Conservation (phyloP, 2,888 invertebrate genomes). For the Osmoderma eremita region DNA sequence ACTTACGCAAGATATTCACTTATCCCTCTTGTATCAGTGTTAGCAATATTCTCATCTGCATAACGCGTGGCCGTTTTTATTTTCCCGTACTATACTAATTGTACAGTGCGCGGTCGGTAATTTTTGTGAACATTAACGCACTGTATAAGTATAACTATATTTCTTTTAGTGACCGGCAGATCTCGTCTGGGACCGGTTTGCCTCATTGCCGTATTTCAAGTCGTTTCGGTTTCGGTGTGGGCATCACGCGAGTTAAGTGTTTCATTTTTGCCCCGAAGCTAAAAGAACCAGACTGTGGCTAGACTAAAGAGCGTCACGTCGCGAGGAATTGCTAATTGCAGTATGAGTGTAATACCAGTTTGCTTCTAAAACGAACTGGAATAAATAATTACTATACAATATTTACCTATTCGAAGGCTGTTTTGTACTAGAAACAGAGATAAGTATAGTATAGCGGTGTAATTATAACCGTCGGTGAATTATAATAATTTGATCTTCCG, state of each 20-base stretch:
- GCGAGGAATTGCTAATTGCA: conserved; percentile 47
- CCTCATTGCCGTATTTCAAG: conserved; percentile 24
- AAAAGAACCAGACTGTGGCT: conserved; percentile 48
- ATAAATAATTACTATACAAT: conserved; percentile 30
- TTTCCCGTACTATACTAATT: conserved; percentile 13
- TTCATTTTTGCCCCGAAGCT: conserved; percentile 30
- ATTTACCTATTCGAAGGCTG: conserved; percentile 1
- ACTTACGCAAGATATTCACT: conserved; percentile 1
- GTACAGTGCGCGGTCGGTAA: not conserved
- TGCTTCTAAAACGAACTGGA: conserved; percentile 3
- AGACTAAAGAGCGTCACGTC: conserved; percentile 43
- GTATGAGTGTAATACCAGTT: conserved; percentile 20
- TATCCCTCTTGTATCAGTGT: not conserved
- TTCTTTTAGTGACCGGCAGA: conserved; percentile 45
- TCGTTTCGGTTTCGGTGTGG: conserved; percentile 12
- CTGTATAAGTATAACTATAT: conserved; percentile 35
- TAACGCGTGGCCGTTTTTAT: not conserved
- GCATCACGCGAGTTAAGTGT: conserved; percentile 39
- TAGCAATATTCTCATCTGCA: not conserved
- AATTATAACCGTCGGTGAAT: not conserved
- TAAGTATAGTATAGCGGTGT: too few relatives aligned
- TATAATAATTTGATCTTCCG: not conserved
- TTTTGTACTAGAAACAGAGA: not conserved
- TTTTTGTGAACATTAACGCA: conserved; percentile 24
- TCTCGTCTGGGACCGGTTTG: conserved; percentile 37